These are phyloP conservation scores for Toxonevra muliebris DNA, from an alignment of 2,888 invertebrate species.

Conservation along the genomic window DNA sequence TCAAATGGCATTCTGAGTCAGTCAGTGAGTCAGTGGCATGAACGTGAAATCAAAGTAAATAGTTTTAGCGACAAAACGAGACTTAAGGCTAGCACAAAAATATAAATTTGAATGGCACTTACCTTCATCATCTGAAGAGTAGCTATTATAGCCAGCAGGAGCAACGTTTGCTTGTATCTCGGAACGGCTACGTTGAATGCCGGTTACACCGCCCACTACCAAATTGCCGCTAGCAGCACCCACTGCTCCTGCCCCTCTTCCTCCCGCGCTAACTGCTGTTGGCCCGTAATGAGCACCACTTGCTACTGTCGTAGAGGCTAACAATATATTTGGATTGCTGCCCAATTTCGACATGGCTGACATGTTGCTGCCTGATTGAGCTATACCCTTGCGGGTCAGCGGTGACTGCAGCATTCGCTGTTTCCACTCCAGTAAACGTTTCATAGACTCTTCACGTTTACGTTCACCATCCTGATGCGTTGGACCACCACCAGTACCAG, in stretches of 20 bases:
- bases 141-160: slow-evolving; percentile 75
- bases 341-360: slow-evolving; percentile 63
- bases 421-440: slow-evolving; percentile 89
- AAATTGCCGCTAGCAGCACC: slow-evolving; percentile 21
- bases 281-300: slow-evolving; percentile 49
- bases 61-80: background rate
- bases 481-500: slow-evolving; percentile 24
- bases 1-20: slow-evolving; percentile 4
- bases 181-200: slow-evolving; percentile 65
- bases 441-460: slow-evolving; percentile 92
- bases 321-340: slow-evolving; percentile 61
- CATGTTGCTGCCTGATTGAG: slow-evolving; percentile 62
- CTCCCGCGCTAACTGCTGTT: slow-evolving; percentile 41
- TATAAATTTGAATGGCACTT: slow-evolving; percentile 61
- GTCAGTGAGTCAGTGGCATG: slow-evolving; percentile 40
- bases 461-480: slow-evolving; percentile 73
- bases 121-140: slow-evolving; percentile 94
- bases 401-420: slow-evolving; percentile 92
- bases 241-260: slow-evolving; percentile 12
- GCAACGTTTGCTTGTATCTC: slow-evolving; percentile 66
- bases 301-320: slow-evolving; percentile 55
- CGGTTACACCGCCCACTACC: slow-evolving; percentile 46
- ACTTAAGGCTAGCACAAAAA: background rate
- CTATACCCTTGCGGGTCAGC: slow-evolving; percentile 79
- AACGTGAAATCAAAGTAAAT: slow-evolving; percentile 27